These are phyloP conservation scores for Heliothis peltigera DNA, from an alignment of 2,888 invertebrate species.

Conservation along the genomic window DNA sequence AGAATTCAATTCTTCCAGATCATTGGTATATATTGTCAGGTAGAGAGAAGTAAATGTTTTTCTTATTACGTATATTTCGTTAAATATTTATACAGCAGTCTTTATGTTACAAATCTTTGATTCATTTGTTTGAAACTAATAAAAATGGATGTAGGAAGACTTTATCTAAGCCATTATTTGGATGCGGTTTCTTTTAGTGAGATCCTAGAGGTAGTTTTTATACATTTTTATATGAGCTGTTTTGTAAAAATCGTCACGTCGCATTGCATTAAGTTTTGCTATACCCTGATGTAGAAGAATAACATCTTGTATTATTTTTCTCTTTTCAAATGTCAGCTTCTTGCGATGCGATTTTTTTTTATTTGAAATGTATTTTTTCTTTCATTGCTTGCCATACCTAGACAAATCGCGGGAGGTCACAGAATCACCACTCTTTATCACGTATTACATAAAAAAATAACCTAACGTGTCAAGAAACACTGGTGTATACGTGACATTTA, in stretches of 20 bases:
- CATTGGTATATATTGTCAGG: not conserved
- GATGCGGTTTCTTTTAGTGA: too few species aligned
- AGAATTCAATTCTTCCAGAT: not conserved
- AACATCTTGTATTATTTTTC: too few species aligned
- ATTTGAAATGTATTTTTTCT: not conserved
- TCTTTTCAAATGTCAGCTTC: too few species aligned
- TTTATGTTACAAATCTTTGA: not conserved
- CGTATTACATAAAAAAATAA: slow-evolving; percentile 36
- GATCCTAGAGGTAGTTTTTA: too few species aligned
- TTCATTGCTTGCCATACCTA: not conserved
- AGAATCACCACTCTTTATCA: slow-evolving; percentile 21
- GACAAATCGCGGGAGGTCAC: slow-evolving; percentile 21
- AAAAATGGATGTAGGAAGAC: too few species aligned
- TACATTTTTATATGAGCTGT: too few species aligned
- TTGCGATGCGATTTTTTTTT: too few species aligned
- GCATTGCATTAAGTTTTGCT: too few species aligned
- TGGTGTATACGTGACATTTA: slow-evolving; percentile 84
- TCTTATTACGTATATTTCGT: not conserved
- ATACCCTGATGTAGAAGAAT: too few species aligned
- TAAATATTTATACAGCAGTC: not conserved
- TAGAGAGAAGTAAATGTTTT: not conserved
- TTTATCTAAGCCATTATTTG: too few species aligned
- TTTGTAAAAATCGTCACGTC: too few species aligned
- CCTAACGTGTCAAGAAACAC: slow-evolving; percentile 76
- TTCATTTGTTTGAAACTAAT: too few species aligned